Evolutionary conservation across 1,140 invertebrate species (phyloP), one percentile per base, ranked within the genome.

Genomic region (Sesamia nonagrioides): DNA sequence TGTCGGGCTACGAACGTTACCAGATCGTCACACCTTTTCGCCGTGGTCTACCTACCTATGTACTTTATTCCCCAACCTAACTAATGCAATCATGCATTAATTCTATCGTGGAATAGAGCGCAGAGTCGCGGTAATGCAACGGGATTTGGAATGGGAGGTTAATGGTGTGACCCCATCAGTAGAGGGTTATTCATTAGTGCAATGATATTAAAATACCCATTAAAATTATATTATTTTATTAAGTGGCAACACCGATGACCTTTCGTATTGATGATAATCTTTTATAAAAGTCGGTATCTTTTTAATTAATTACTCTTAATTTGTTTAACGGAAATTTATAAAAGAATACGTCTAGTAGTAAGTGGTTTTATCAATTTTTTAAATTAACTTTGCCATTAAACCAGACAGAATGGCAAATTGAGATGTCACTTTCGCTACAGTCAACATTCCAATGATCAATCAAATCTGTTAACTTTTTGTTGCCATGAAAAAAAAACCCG

Each of bases 121-220:
- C 56, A 35, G 27, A 60, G 33, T 4, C 56, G 56, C 27, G 11
- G 2, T 15, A 33, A 60, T 60, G 56, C 27, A 2, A 35, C 45
- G 45, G 45, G n/a, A n/a, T 50, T n/a, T 0, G 40, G 3, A 17
- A 5, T 40, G 33, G 6, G 60, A 77, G 81, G 81, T 84, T 82
- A 84, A 82, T 80, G 73, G 73, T 11, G 73, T 79, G 78, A 84
- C 78, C 82, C 35, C 42, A 61, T 42, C 54, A 74, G 33, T 35
- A 21, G 15, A 54, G 17, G n/a, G n/a, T 40, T 42, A 69, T 75
- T 69, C 42, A 69, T 69, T 69, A 69, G 6, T 27, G 42, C 66
- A 27, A 9, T 58, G 52, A 76, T 68, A 68, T 48, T 68, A 45
- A 11, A 11, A 13, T 13, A 45, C 11, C 8, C 6, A 40, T 9